Evolutionary conservation across 2,797 vertebrate genomes (phyloP).

Genomic region (Pangasius mekongensis): DNA sequence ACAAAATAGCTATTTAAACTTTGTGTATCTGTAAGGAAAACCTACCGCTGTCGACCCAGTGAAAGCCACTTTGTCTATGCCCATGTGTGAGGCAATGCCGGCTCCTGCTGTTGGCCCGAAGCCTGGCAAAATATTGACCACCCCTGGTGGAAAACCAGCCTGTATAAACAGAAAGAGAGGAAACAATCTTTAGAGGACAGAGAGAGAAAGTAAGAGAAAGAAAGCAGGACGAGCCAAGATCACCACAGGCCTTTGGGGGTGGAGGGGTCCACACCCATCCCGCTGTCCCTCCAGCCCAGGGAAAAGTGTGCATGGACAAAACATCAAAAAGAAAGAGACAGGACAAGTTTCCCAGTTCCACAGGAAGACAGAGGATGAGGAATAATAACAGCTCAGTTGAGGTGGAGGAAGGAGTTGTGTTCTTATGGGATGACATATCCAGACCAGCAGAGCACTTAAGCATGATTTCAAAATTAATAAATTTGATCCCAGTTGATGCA

Average conservation of each 20-base stretch:
- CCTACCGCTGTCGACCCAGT: conserved; percentile 96
- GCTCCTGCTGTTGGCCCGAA: conserved; percentile 94
- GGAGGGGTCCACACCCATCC: conserved; percentile 74
- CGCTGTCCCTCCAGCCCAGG: conserved; percentile 68
- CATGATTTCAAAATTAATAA: not conserved
- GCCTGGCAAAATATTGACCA: conserved; percentile 99
- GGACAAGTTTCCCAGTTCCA: conserved; percentile 69
- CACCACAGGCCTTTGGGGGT: conserved; percentile 71
- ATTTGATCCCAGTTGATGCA: not conserved
- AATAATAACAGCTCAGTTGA: conserved; percentile 49
- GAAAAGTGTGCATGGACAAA: conserved; percentile 62
- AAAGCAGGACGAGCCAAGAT: conserved; percentile 73
- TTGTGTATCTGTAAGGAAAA: not conserved
- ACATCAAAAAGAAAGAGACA: conserved; percentile 72
- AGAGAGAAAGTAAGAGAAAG: conserved; percentile 61
- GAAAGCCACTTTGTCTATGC: conserved; percentile 98
- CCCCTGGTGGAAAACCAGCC: conserved; percentile 99
- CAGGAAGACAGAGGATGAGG: conserved; percentile 60
- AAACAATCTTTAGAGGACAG: conserved; percentile 75
- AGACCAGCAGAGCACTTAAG: not conserved
- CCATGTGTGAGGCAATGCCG: conserved; percentile 91
- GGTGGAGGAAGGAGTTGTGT: conserved; percentile 48
- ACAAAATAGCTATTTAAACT: not conserved
- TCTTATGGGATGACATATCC: not conserved
- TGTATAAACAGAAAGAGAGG: conserved; percentile 85